Conservation (phyloP, 2,113 vertebrate genomes). For the Falcunculus frontatus region DNA sequence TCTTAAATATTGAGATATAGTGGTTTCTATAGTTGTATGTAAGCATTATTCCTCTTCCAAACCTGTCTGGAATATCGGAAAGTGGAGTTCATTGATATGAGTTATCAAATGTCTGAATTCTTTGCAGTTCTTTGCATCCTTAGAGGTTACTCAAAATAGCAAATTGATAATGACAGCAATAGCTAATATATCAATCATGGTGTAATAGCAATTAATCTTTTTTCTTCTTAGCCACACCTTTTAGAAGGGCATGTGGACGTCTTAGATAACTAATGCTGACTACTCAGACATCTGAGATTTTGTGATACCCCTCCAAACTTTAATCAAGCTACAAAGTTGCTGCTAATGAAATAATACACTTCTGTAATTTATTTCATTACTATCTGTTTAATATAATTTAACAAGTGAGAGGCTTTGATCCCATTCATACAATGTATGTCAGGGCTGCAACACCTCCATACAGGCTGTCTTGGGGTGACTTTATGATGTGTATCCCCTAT, state of each 20-base stretch:
- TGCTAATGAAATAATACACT: neutral
- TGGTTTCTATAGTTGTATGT: neutral
- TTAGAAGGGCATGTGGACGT: neutral
- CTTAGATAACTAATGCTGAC: neutral
- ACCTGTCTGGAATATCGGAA: neutral
- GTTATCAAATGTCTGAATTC: neutral
- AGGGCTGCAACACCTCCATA: neutral
- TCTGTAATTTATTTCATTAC: neutral
- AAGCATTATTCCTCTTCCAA: neutral
- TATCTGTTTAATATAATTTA: neutral
- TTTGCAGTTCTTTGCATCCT: neutral
- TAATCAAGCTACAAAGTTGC: neutral
- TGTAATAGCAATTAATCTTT: neutral
- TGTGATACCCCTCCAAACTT: neutral
- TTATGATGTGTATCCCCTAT: too few species aligned
- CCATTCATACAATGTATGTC: neutral
- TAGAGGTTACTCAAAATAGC: neutral
- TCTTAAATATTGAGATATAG: neutral
- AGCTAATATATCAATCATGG: neutral
- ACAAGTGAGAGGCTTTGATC: neutral
- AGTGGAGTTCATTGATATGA: neutral
- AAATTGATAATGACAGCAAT: neutral
- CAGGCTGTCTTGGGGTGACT: too few species aligned
- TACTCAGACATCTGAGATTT: neutral
- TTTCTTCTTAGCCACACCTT: neutral